Evolutionary conservation across 2,888 invertebrate genomes (phyloP), one percentile per base, ranked within the genome.

Genomic region (Nematopogon swammerdamellus): DNA sequence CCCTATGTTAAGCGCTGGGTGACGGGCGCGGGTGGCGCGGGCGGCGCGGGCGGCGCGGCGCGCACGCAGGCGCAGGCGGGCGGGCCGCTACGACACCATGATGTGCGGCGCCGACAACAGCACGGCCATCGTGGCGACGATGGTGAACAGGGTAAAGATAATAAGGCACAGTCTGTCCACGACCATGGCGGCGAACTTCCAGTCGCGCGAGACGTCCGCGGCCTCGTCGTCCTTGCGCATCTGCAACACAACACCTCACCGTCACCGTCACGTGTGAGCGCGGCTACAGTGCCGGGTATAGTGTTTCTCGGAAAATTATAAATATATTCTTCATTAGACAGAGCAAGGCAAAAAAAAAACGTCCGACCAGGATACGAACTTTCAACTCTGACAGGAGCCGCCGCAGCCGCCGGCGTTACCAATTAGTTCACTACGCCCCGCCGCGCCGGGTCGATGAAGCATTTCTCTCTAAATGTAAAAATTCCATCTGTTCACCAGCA

Each of bases 161-260:
- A 96, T 95, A 88, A 97, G 92, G 91, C 97, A 97, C 87, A 97
- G 88, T 87, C 97, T 91, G 88, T 97, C 97, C 84, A 97, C 95
- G 83, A 97, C 97, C 95, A 97, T 96, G 81, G 97, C 97, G 80
- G 97, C 97, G 84, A 97, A 97, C 85, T 96, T 96, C 97, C 97
- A 97, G 89, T 97, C 96, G 84, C 93, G 92, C 77, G 95, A 91
- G 75, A 95, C 85, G 80, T 93, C 94, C 77, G 91, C 89, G 67
- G 92, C 91, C 76, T 94, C 92, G 80, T 97, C 97, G 72, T 95
- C 95, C 79, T 92, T 91, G 75, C 93, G 89, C 84, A 97, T 87
- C 84, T 95, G 89, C 20, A 72, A 72, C 58, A 52, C 51, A 14
- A 4, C 5, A 10, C 25, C 25, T 4, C 25, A 25, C 25, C 25